These are phyloP conservation scores for Leptosomus discolor DNA, from an alignment of 2,113 vertebrate species.

Conservation along the genomic window DNA sequence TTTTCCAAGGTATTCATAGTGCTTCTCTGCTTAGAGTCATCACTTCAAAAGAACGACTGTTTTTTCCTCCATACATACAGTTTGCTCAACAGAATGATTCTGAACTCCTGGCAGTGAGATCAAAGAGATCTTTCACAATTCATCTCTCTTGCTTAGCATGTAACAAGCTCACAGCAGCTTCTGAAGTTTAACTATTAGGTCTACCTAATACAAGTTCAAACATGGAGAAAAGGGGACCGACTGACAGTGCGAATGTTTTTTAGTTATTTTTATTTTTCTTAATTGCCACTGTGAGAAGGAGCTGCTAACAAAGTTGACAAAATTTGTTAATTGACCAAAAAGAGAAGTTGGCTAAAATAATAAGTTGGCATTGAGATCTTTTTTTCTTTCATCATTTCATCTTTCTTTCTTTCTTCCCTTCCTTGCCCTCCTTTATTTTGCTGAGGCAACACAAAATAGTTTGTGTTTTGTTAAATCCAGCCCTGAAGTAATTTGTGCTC, in stretches of 20 bases:
- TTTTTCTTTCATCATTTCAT: too few species aligned
- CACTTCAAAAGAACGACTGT: neutral
- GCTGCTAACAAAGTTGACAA: neutral
- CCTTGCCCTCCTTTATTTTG: neutral
- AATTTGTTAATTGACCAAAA: neutral
- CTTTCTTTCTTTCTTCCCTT: neutral
- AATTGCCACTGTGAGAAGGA: neutral
- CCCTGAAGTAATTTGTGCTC: neutral
- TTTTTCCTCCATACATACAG: neutral
- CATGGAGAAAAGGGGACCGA: neutral
- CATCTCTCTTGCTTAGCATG: neutral
- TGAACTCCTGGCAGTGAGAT: conserved; percentile 36
- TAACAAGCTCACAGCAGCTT: neutral
- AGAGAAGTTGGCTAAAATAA: neutral
- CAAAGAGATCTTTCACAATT: conserved; percentile 31
- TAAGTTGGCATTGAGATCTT: neutral
- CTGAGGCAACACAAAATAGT: neutral
- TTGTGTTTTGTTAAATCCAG: neutral
- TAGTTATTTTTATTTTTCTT: neutral
- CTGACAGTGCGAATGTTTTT: neutral
- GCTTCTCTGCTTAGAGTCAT: neutral
- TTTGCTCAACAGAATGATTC: conserved; percentile 3
- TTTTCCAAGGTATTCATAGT: neutral
- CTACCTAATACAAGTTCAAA: neutral
- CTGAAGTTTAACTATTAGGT: neutral